These are phyloP conservation scores for Anser brachyrhynchus DNA, from an alignment of 2,113 vertebrate species.

Conservation along the genomic window DNA sequence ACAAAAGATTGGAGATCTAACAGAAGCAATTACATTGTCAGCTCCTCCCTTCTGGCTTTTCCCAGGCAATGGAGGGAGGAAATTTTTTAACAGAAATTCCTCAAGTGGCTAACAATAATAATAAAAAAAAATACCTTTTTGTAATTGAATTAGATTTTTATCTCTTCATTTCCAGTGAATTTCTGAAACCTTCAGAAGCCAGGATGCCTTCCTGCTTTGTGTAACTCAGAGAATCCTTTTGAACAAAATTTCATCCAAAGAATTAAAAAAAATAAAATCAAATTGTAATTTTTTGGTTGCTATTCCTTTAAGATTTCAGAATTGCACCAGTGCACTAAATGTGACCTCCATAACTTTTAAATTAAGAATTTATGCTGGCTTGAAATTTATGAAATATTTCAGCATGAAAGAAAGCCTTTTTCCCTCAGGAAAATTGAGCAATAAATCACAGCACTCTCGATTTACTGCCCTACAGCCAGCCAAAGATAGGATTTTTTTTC, in stretches of 20 bases:
- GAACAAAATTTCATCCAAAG: conserved; percentile 69
- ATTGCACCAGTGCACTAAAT: conserved; percentile 80
- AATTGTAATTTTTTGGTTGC: conserved; percentile 61
- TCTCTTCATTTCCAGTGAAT: conserved; percentile 64
- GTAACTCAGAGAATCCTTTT: conserved; percentile 45
- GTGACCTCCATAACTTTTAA: conserved; percentile 88
- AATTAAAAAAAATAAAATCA: conserved; percentile 66
- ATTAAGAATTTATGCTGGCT: conserved; percentile 89
- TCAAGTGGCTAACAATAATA: conserved; percentile 74
- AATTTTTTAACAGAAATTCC: conserved; percentile 79
- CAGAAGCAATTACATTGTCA: conserved; percentile 78
- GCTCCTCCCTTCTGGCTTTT: conserved; percentile 76
- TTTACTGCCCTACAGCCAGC: conserved; percentile 90
- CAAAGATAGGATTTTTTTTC: conserved; percentile 85
- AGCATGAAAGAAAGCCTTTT: conserved; percentile 86
- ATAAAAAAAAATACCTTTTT: conserved; percentile 36
- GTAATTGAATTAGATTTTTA: conserved; percentile 75
- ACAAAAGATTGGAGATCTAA: conserved; percentile 81
- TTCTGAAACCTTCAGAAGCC: conserved; percentile 37
- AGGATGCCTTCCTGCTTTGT: not conserved
- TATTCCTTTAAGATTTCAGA: conserved; percentile 83
- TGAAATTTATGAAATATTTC: conserved; percentile 95
- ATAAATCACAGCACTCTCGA: conserved; percentile 94
- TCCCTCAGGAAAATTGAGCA: conserved; percentile 93
- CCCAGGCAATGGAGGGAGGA: conserved; percentile 69